These are phyloP conservation scores for Leucopsar rothschildi DNA, from an alignment of 2,113 vertebrate species.

Conservation along the genomic window DNA sequence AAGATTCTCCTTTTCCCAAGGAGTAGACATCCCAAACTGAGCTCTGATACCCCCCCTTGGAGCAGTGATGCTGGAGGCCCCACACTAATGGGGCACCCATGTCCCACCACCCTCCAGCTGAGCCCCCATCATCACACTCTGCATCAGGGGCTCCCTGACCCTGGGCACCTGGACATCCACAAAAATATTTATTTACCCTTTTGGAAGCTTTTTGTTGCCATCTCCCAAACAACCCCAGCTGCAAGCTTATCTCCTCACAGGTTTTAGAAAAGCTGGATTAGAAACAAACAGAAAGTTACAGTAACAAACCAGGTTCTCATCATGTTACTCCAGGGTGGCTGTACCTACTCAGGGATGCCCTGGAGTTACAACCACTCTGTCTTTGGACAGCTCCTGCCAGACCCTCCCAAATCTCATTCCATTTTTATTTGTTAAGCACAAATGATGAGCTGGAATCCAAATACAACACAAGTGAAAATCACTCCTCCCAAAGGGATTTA, in stretches of 20 bases:
- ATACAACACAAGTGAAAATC: not conserved
- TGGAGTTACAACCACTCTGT: not conserved
- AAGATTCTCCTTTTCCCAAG: not conserved
- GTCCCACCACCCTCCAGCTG: not conserved
- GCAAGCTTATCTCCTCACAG: not conserved
- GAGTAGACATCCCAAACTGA: not conserved
- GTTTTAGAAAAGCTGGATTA: not conserved
- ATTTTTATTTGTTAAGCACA: not conserved
- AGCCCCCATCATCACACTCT: not conserved
- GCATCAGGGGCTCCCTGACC: not conserved
- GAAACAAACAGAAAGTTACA: not conserved
- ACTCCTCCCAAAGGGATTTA: not conserved
- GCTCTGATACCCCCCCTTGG: not conserved
- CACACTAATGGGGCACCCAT: accelerated
- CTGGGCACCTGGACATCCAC: not conserved
- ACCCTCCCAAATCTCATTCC: not conserved
- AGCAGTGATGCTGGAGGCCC: not conserved
- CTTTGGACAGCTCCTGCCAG: not conserved
- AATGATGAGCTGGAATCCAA: not conserved
- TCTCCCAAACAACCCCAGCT: not conserved
- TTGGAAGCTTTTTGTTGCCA: not conserved
- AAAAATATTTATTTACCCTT: not conserved
- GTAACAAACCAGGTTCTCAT: not conserved
- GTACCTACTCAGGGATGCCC: not conserved
- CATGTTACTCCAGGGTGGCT: not conserved